Percentiles rank a stretch among this genome's conserved stretches.
Evolutionary conservation across 2,888 invertebrate genomes (phyloP).

Genomic region (Listrodromus nycthemerus): DNA sequence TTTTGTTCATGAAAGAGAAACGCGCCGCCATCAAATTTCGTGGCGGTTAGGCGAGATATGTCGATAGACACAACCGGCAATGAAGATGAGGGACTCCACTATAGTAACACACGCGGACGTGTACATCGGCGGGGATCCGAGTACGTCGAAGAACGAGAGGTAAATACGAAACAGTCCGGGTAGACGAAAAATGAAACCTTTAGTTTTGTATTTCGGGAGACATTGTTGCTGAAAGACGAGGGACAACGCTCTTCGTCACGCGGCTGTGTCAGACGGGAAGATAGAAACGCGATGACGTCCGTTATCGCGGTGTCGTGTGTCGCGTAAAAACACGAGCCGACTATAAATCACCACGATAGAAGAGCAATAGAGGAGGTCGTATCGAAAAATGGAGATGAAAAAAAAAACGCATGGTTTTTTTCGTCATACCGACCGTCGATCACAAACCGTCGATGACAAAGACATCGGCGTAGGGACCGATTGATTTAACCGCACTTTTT

Average conservation of each 20-base stretch:
- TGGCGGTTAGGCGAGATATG: slow-evolving; percentile 19
- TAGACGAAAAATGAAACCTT: background rate
- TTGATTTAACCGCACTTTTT: background rate
- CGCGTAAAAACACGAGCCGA: slow-evolving; percentile 27
- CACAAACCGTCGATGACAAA: background rate
- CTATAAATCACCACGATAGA: slow-evolving; percentile 50
- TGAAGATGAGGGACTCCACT: slow-evolving; percentile 77
- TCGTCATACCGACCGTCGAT: background rate
- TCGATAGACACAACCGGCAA: slow-evolving; percentile 25
- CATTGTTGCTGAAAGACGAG: slow-evolving; percentile 4
- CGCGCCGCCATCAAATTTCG: slow-evolving; percentile 7
- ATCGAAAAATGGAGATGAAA: background rate
- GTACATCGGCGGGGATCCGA: slow-evolving; percentile 74
- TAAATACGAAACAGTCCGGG: slow-evolving; percentile 63
- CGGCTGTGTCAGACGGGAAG: background rate
- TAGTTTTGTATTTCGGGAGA: background rate
- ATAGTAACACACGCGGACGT: slow-evolving; percentile 80
- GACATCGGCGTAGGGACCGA: background rate
- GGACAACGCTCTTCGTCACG: background rate
- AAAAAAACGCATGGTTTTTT: background rate
- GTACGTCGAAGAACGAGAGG: slow-evolving; percentile 75
- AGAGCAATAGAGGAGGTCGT: slow-evolving; percentile 6
- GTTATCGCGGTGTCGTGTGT: slow-evolving; percentile 41
- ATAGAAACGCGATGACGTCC: background rate
- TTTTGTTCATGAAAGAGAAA: background rate